These are phyloP conservation scores for Esox lucius DNA, from an alignment of 2,797 vertebrate species.

Conservation along the genomic window DNA sequence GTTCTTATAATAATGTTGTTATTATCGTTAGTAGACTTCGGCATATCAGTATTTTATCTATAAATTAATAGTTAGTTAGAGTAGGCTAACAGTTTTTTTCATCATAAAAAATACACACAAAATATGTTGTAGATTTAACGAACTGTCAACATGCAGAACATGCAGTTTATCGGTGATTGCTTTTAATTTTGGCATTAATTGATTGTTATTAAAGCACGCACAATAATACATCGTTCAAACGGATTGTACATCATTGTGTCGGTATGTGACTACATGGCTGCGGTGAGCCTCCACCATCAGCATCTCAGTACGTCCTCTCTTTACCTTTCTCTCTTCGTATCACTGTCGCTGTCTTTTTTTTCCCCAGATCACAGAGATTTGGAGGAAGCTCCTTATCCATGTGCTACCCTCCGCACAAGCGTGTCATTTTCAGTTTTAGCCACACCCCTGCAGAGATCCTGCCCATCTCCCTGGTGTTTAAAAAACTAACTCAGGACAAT, in stretches of 20 bases:
- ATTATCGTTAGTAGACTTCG: not conserved
- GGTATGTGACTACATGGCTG: not conserved
- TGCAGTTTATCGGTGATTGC: not conserved
- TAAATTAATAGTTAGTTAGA: not conserved
- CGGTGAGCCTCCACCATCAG: not conserved
- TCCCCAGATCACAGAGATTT: slow-evolving; percentile 67
- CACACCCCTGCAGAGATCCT: slow-evolving; percentile 75
- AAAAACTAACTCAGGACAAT: slow-evolving; percentile 87
- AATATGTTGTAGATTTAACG: not conserved
- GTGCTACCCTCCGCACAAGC: slow-evolving; percentile 61
- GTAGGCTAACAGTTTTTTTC: not conserved
- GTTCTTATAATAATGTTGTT: not conserved
- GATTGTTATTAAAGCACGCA: not conserved
- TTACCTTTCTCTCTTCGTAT: slow-evolving; percentile 46
- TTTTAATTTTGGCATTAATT: not conserved
- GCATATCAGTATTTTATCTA: not conserved
- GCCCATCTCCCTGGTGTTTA: slow-evolving; percentile 82
- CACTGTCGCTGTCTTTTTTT: slow-evolving; percentile 47
- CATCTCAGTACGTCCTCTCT: slow-evolving; percentile 49
- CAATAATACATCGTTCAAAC: not conserved
- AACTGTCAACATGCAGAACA: not conserved
- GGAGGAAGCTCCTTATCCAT: slow-evolving; percentile 65
- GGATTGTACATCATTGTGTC: not conserved
- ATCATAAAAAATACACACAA: not conserved
- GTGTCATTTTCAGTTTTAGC: slow-evolving; percentile 75